Conservation (phyloP, 2,797 vertebrate species). For the Pelobates cultripes region DNA sequence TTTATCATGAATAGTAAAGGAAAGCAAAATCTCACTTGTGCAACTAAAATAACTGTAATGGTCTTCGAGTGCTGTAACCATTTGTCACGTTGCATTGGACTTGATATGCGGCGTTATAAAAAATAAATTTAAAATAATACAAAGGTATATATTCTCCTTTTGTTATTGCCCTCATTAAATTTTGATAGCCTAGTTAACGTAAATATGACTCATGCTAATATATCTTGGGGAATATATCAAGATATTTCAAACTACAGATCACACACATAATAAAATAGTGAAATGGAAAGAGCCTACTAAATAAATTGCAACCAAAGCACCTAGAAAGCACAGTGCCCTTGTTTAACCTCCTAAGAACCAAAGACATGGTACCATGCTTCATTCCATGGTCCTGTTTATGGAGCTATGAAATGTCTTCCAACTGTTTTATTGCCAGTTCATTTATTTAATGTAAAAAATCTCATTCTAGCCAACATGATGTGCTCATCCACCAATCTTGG, state of each 20-base stretch:
- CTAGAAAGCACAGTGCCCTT: neutral
- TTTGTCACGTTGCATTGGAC: constrained; percentile 34
- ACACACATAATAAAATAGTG: neutral
- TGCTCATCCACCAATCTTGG: neutral
- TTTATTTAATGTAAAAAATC: constrained; percentile 3
- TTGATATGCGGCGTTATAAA: constrained; percentile 26
- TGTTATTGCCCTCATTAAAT: constrained; percentile 46
- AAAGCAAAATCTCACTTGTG: constrained; percentile 40
- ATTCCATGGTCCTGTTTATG: neutral
- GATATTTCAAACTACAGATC: constrained; percentile 1
- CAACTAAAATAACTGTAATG: constrained; percentile 48
- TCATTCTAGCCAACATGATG: neutral
- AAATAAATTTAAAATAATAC: constrained; percentile 3
- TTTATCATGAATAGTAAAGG: constrained; percentile 40
- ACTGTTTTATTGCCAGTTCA: neutral
- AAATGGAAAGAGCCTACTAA: neutral
- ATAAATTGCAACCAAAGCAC: neutral
- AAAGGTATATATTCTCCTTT: constrained; percentile 23
- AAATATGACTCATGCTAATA: constrained; percentile 41
- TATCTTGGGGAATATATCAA: neutral
- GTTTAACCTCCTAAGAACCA: neutral
- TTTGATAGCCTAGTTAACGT: constrained; percentile 35
- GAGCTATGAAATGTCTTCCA: neutral
- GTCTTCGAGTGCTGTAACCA: constrained; percentile 27
- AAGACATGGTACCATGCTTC: neutral